A percentile compares a stretch with the other conserved stretches of the same genome.
Evolutionary conservation across 1,140 invertebrate genomes (phyloP).

Genomic region (Zaprionus davidi): DNA sequence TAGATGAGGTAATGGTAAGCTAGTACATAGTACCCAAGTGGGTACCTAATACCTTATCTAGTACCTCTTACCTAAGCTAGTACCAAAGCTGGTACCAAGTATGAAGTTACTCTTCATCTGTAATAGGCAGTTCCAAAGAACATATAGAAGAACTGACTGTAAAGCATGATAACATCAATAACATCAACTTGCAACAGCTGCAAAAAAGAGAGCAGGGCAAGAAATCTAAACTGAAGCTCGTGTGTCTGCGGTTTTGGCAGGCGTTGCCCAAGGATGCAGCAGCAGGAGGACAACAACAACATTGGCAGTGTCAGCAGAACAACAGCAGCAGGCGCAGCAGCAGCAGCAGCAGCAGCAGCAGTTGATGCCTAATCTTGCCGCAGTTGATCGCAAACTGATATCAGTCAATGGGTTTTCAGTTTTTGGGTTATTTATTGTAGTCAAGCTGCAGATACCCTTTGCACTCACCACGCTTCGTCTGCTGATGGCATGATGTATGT

Average conservation of each 20-base stretch:
- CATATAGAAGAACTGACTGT: constrained; percentile 9
- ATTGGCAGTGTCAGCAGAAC: neutral
- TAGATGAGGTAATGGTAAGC: too few species aligned
- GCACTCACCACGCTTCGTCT: constrained; percentile 33
- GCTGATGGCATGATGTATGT: constrained; percentile 44
- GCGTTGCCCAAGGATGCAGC: constrained; percentile 43
- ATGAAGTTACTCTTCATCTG: too few species aligned
- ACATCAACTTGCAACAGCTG: constrained; percentile 18
- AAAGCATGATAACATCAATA: constrained; percentile 23
- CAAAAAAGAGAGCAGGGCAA: neutral
- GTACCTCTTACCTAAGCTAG: too few species aligned
- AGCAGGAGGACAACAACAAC: constrained; percentile 16
- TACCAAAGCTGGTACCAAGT: too few species aligned
- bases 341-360: constrained; percentile 14
- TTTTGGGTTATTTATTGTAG: constrained; percentile 47
- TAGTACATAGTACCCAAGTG: too few species aligned
- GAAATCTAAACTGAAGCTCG: constrained; percentile 30
- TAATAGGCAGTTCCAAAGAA: neutral
- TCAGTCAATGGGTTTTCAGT: constrained; percentile 45
- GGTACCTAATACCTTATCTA: too few species aligned
- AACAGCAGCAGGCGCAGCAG: constrained; percentile 10
- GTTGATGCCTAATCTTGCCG: constrained; percentile 41
- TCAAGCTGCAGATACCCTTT: constrained; percentile 63
- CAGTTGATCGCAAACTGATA: constrained; percentile 62
- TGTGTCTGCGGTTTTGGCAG: constrained; percentile 32